Conservation (phyloP, 2,888 invertebrate species). For the Cataglyphis livida region DNA sequence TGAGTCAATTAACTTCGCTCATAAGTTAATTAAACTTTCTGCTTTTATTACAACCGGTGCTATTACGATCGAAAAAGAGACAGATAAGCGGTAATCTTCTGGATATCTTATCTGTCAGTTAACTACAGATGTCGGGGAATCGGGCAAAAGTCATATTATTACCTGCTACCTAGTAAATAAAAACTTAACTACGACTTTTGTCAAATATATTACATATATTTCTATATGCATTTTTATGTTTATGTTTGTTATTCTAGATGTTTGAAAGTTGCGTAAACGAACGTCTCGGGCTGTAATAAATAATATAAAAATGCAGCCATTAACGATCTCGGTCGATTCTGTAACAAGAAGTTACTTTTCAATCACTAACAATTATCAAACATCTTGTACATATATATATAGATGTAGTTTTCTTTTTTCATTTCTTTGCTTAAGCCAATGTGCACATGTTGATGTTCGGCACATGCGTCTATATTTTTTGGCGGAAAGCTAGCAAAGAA, state of each 20-base stretch:
- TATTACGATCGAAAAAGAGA: neutral
- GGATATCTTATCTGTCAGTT: neutral
- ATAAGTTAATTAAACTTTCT: neutral
- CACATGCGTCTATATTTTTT: slow-evolving; percentile 18
- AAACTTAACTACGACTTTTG: neutral
- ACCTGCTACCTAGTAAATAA: neutral
- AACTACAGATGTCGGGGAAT: neutral
- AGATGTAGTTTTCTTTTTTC: neutral
- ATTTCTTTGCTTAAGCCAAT: neutral
- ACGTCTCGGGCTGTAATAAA: neutral
- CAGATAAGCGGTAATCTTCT: neutral
- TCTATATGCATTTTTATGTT: neutral
- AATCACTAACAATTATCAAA: slow-evolving; percentile 1
- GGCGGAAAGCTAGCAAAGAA: slow-evolving; percentile 23
- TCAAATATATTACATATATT: neutral
- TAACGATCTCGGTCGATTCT: neutral
- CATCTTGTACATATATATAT: neutral
- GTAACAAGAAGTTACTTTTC: neutral
- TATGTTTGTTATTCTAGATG: neutral
- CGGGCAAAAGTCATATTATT: neutral
- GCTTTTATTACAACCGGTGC: neutral
- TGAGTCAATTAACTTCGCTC: neutral
- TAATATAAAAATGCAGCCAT: neutral
- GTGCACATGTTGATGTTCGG: neutral
- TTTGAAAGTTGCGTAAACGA: neutral